Evolutionary conservation across 2,888 invertebrate species (phyloP), one percentile per base, ranked within the genome.

Genomic region (Lucinisca nassula): DNA sequence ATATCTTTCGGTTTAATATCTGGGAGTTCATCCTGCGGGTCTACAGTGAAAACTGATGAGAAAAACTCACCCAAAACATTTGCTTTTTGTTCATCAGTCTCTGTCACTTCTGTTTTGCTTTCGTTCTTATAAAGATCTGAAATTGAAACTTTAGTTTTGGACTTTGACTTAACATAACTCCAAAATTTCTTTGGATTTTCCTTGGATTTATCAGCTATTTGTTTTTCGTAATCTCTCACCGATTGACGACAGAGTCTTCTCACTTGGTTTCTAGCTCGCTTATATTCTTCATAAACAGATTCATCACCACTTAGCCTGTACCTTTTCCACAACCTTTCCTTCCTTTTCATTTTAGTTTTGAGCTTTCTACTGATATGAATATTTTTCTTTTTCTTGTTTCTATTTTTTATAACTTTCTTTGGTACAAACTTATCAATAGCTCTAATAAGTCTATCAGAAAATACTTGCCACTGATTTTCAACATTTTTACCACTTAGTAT

Each of bases 171-270:
- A 0, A 32, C 40, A 61, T 82, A 76, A 1, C 27, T 61, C 76
- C 82, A 76, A 32, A 61, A 75, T 75, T 49, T 37, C 51, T 74
- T 81, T 0, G 40, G 81, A 27, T 73, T 81, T 10, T 32, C 51
- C 32, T 74, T 74, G n/a, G 55, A 6, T 1, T 32, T 12, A 1
- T 61, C 40, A n/a, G 75, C 82, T n/a, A 82, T 61, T 2, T 74
- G n/a, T 30, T 61, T 37, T 27, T 82, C 82, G 45, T 75, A 40
- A 3, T n/a, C 6, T 24, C 55, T 70, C 1, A 58, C 12, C 35
- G 80, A 30, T 2, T 79, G 55, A 67, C 70, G 35, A 0, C 67
- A 0, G 6, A 70, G 0, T 24, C 32, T 70, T 21, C 58, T 70
- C 3, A 55, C 80, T 32, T 80, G 37, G 35, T 81, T 73, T 61